Base-by-base conservation (phyloP, 2,797 vertebrate species). In the Pelobates cultripes region DNA sequence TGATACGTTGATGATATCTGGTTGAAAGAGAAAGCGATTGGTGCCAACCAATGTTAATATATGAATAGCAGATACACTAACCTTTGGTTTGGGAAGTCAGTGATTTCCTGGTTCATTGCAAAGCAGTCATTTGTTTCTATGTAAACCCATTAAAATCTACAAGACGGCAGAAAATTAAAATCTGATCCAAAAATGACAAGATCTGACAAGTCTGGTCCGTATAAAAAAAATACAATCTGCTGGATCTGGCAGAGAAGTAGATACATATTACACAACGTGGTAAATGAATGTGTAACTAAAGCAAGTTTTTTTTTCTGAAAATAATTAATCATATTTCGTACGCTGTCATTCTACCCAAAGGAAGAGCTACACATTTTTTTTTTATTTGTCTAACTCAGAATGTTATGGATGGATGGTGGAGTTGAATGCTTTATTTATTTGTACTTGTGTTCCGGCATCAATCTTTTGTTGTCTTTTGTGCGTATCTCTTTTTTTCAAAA, bases 251-350 rank as follows among this genome's bases (percentile, higher is more conserved):
- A 69, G 43, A 63, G 61, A 15, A 63, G 40, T 67, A 68, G 12
- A 9, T 17, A 77, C 13, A 60, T 60, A 60, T 69, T 44, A 41
- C 15, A 15, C 4, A 68, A 44, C 71, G 60, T 47, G 43, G 43
- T 73, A 73, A 53, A 57, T 44, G 28, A 74, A 43, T 7, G 53
- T 17, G 15, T 43, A 73, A 51, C 42, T 74, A 68, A 15, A 55
- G 67, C 53, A 81, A 81, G 71, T 81, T 60, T 55, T 76, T 76
- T 64, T 68, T 57, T 70, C 7, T 2, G 67, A 81, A 43, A 17
- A 10, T 75, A 70, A 81, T 81, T 60, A 80, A 75, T 70, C 55
- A 61, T 51, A 15, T 41, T 60, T 69, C 51, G 69, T 60, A 2
- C 14, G 5, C 8, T 71, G 42, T 13, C 72, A 57, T 76, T 28